Conservation (phyloP, 1,140 invertebrate genomes). For the Neuroterus valhalla region DNA sequence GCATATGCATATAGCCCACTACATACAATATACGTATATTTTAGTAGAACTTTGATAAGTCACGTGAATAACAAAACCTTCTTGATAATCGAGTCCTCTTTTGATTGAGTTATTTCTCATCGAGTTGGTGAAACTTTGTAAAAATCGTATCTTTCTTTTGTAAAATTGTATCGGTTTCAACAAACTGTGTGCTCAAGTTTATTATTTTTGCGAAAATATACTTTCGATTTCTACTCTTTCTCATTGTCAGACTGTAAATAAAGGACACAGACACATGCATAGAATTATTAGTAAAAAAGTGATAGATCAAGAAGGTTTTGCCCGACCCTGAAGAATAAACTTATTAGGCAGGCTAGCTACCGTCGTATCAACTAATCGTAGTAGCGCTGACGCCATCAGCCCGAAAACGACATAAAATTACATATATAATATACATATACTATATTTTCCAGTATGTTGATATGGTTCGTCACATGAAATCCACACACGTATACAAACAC, state of each 20-base stretch:
- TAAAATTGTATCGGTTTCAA: not conserved
- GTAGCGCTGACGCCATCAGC: slow-evolving; percentile 33
- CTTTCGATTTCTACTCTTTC: not conserved
- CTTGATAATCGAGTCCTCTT: slow-evolving; percentile 47
- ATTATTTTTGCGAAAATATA: not conserved
- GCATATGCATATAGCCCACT: slow-evolving; percentile 69
- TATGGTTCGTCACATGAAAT: slow-evolving; percentile 24
- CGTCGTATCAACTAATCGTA: slow-evolving; percentile 51
- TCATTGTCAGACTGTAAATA: slow-evolving; percentile 12
- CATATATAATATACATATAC: slow-evolving; percentile 34
- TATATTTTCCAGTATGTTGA: slow-evolving; percentile 25
- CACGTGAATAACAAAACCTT: slow-evolving; percentile 53
- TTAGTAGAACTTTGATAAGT: slow-evolving; percentile 71
- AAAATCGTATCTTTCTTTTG: slow-evolving; percentile 27
- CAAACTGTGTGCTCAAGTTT: slow-evolving; percentile 3
- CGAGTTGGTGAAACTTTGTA: not conserved
- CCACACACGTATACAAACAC: slow-evolving; percentile 52
- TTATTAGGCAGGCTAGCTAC: slow-evolving; percentile 57
- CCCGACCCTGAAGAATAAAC: slow-evolving; percentile 45
- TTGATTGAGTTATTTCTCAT: not conserved
- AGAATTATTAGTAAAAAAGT: slow-evolving; percentile 28
- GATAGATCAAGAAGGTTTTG: slow-evolving; percentile 52
- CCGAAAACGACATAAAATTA: slow-evolving; percentile 31
- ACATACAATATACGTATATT: slow-evolving; percentile 71
- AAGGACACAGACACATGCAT: slow-evolving; percentile 28